Conservation (phyloP, 2,888 invertebrate species). For the Limnephilus rhombicus region DNA sequence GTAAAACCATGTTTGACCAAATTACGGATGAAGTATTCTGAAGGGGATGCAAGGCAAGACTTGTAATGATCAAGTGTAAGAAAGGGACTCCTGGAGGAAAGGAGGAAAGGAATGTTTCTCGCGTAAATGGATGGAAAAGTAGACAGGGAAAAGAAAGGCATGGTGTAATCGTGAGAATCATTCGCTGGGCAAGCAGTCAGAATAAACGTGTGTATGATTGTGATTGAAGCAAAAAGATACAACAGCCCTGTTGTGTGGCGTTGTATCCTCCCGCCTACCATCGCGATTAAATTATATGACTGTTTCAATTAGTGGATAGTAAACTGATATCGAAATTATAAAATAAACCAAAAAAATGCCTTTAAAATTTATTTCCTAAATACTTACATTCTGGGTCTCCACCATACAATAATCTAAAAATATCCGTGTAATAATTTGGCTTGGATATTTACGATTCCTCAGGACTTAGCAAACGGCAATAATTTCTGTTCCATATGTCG, state of each 20-base stretch:
- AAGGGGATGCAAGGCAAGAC: background rate
- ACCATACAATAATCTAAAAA: background rate
- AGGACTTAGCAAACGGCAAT: background rate
- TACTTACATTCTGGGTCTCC: background rate
- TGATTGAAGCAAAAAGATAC: too few relatives aligned
- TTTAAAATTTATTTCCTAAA: background rate
- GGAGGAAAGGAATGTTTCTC: too few relatives aligned
- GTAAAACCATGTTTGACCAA: background rate
- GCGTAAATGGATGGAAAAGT: too few relatives aligned
- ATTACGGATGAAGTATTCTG: background rate
- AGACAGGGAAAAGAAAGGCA: background rate
- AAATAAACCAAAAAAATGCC: background rate
- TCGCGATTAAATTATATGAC: too few relatives aligned
- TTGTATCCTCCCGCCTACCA: too few relatives aligned
- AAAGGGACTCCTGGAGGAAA: background rate
- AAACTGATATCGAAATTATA: background rate
- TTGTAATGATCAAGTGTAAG: background rate
- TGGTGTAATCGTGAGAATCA: background rate
- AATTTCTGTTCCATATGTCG: background rate
- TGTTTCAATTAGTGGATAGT: too few relatives aligned
- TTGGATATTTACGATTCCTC: constrained; percentile 7
- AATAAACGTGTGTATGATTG: background rate
- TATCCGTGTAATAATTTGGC: background rate
- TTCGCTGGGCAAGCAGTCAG: background rate
- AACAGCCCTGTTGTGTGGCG: too few relatives aligned